Evolutionary conservation across 1,140 invertebrate genomes (phyloP).

Genomic region (Nasonia vitripennis): DNA sequence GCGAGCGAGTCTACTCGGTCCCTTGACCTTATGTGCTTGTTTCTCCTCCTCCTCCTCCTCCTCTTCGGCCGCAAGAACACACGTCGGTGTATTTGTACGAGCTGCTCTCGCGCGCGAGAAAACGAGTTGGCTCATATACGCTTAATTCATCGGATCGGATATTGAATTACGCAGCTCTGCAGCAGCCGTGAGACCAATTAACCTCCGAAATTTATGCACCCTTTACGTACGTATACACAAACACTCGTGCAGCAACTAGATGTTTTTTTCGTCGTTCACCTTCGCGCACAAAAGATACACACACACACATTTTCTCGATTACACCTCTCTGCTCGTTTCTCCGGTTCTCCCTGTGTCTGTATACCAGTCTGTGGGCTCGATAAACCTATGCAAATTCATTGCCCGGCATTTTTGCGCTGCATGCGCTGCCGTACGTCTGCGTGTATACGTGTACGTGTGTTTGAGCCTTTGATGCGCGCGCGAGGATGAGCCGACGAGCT

Average conservation of each 20-base stretch:
- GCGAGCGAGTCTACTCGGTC: conserved; percentile 47
- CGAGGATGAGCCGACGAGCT: background rate
- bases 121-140: background rate
- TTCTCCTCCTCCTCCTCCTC: conserved; percentile 21
- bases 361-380: conserved; percentile 13
- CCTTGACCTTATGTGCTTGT: conserved; percentile 65
- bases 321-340: background rate
- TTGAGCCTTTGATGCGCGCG: background rate
- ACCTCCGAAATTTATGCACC: background rate
- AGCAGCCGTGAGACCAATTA: conserved; percentile 3
- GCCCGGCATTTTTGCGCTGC: conserved; percentile 48
- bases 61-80: background rate
- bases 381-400: conserved; percentile 51
- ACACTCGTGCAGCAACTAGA: background rate
- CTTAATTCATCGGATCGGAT: conserved; percentile 3
- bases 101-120: background rate
- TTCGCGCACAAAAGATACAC: background rate
- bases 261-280: background rate
- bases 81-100: background rate
- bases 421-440: background rate
- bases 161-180: background rate
- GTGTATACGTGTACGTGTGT: background rate
- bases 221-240: background rate
- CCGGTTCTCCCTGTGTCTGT: background rate
- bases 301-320: conserved; percentile 1